Base-by-base conservation (phyloP, 2,888 invertebrate genomes). In the Laspeyria flexula region DNA sequence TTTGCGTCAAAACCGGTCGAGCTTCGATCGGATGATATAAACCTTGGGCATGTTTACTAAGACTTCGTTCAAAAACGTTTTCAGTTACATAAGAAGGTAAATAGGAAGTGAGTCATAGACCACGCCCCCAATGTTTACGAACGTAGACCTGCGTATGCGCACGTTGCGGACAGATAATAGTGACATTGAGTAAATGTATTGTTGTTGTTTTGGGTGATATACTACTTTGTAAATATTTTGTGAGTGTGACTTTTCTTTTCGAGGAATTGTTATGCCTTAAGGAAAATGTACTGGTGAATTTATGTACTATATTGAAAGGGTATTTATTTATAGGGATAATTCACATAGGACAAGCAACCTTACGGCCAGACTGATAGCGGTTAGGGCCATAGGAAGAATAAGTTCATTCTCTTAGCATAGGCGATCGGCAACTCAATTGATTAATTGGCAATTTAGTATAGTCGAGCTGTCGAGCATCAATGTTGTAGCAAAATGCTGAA, bases 31-130 rank as follows among this genome's bases (percentile, higher is more conserved):
- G 57, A 58, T 54, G 66, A 54, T 68, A 34, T 1, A 21, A 60
- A 50, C 70, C 70, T 69, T 69, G 68, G 41, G 43, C 6, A n/a
- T 69, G 66, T 69, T 69, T 68, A 65, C 65, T 38, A 49, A 50
- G 55, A 64, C 39, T 54, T 48, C 52, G 55, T 13, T 57, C 38
- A 37, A 51, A 34, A 33, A 25, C 25, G 23, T 58, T 58, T 52
- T 45, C 43, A 55, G 39, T 65, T 68, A 60, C 43, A 53, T 65
- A 67, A 69, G 29, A 18, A 25, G 11, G 30, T 30, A 30, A 1
- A 11, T 30, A 30, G 6, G 12, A 15, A 7, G 21, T 70, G 68
- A 62, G 53, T 67, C 62, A 68, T 35, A 25, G 16, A 59, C 47
- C 68, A 61, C 60, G 54, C 70, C 70, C 37, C 54, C 44, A n/a